phyloP scores from a whole-genome alignment of 2,113 vertebrate genomes.

The Craseonycteris thonglongyai region DNA sequence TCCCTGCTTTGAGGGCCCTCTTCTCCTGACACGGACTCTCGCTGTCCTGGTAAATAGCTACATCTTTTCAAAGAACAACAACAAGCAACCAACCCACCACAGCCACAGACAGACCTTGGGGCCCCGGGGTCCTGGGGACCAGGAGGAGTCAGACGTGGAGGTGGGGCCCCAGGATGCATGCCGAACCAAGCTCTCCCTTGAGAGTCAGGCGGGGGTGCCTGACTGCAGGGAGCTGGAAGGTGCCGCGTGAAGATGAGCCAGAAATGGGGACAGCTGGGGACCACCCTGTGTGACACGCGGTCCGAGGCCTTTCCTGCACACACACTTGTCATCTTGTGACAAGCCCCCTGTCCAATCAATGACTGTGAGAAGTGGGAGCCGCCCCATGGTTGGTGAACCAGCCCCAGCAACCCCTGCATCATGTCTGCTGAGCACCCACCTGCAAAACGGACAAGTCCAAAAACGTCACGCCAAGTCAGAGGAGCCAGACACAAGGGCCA shows the following conservation, averaged over 20 bases:
- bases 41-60: background rate
- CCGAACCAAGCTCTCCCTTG: accelerated
- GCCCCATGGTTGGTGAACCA: background rate
- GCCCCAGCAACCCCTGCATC: accelerated
- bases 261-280: no score
- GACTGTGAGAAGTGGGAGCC: background rate
- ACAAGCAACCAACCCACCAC: background rate
- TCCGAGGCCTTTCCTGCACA: background rate
- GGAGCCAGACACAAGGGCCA: background rate
- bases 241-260: background rate
- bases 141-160: accelerated
- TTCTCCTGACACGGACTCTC: no score
- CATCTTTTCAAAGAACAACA: background rate
- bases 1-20: background rate
- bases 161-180: background rate
- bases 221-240: background rate
- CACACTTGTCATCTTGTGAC: accelerated
- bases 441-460: no score
- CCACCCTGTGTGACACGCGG: no score
- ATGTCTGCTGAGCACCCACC: background rate
- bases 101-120: background rate
- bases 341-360: accelerated
- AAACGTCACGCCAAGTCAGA: accelerated
- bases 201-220: background rate
- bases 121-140: accelerated